phyloP scores from a whole-genome alignment of 1,140 invertebrate genomes.

The Cherax quadricarinatus region DNA sequence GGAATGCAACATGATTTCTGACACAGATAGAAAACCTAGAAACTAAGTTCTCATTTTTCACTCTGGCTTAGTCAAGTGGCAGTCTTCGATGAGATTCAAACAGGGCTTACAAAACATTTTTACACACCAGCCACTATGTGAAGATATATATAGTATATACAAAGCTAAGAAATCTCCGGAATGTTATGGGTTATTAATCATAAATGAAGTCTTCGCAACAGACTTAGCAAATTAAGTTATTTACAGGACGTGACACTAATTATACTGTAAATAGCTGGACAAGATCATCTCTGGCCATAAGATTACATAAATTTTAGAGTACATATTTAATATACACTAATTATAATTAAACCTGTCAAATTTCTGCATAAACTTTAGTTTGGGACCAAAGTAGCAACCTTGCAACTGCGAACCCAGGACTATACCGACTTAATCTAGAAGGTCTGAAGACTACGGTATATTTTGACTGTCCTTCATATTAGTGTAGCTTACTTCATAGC shows the following conservation, averaged over 20 bases:
- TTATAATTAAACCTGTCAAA: not conserved
- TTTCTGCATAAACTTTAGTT: too few relatives aligned
- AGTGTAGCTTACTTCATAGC: too few relatives aligned
- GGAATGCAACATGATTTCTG: too few relatives aligned
- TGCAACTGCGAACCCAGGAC: too few relatives aligned
- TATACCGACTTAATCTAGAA: too few relatives aligned
- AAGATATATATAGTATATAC: conserved; percentile 29
- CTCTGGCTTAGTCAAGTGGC: not conserved
- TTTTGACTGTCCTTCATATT: too few relatives aligned
- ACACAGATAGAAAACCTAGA: too few relatives aligned
- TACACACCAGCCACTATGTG: conserved; percentile 24
- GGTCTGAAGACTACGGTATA: too few relatives aligned
- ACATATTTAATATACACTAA: not conserved
- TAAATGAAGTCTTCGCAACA: not conserved
- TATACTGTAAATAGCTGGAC: not conserved
- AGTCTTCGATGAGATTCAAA: not conserved
- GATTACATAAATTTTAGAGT: not conserved
- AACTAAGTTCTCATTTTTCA: not conserved
- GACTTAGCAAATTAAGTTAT: not conserved
- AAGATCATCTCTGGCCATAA: not conserved
- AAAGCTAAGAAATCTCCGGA: not conserved
- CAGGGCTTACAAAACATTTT: conserved; percentile 1
- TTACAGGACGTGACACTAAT: not conserved
- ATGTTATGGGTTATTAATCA: not conserved
- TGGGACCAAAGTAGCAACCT: too few relatives aligned